These are phyloP conservation scores for Allygus modestus DNA, from an alignment of 2,888 invertebrate genomes.

Conservation along the genomic window DNA sequence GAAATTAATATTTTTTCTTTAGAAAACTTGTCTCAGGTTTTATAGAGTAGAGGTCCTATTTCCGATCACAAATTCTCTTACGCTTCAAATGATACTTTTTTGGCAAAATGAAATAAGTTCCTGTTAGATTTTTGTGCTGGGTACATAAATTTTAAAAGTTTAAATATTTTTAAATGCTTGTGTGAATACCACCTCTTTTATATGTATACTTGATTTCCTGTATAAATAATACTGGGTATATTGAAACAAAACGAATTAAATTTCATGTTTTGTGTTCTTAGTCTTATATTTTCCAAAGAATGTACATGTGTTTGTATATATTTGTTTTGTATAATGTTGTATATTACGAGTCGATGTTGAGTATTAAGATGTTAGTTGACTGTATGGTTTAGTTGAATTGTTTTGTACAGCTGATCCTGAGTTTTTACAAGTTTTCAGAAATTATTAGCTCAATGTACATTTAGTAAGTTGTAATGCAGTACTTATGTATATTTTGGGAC, in stretches of 20 bases:
- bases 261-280: conserved; percentile 14
- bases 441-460: conserved; percentile 21
- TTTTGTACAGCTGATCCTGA: conserved; percentile 3
- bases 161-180: neutral
- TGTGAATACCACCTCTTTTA: conserved; percentile 12
- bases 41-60: no score
- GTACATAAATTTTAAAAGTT: neutral
- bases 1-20: no score
- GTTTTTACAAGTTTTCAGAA: neutral
- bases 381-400: neutral
- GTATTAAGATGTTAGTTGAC: conserved; percentile 18
- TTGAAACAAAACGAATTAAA: conserved; percentile 33
- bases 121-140: neutral
- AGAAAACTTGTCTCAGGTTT: no score
- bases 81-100: no score
- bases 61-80: no score
- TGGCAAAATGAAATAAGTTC: conserved; percentile 7
- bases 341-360: neutral
- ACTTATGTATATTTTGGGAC: neutral
- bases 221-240: neutral
- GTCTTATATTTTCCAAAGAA: neutral
- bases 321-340: conserved; percentile 33
- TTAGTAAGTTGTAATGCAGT: neutral
- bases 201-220: conserved; percentile 1
- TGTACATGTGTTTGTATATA: conserved; percentile 50